These are phyloP conservation scores for Xylota sylvarum DNA, from an alignment of 2,888 invertebrate species.

Conservation along the genomic window DNA sequence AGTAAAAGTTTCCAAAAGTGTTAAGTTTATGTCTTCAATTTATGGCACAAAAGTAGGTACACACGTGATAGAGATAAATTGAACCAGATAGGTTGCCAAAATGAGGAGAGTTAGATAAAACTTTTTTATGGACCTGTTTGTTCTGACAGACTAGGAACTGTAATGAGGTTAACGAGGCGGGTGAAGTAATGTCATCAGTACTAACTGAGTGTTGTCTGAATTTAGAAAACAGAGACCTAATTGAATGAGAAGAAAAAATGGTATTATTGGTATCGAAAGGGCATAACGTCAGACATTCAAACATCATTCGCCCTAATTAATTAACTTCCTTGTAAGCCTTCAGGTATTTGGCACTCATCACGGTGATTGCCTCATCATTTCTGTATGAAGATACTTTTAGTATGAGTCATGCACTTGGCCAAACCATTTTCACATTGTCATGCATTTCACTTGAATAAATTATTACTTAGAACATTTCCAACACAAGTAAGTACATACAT, in stretches of 20 bases:
- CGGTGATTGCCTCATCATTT: too few species aligned
- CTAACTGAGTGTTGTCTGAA: too few species aligned
- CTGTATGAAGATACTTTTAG: not conserved
- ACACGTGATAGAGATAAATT: constrained; percentile 8
- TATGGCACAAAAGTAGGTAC: constrained; percentile 2
- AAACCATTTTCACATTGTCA: not conserved
- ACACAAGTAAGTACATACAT: not conserved
- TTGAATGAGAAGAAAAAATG: too few species aligned
- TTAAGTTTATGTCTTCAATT: constrained; percentile 4
- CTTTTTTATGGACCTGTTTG: not conserved
- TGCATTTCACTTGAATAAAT: not conserved
- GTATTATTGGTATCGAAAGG: too few species aligned
- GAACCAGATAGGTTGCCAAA: constrained; percentile 1
- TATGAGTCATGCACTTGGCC: not conserved
- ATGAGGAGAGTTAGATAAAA: not conserved
- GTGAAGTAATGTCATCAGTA: not conserved
- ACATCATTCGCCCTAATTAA: too few species aligned
- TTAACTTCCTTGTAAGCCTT: too few species aligned
- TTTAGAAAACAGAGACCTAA: too few species aligned
- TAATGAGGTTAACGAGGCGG: not conserved
- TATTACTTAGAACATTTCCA: not conserved
- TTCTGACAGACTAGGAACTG: not conserved
- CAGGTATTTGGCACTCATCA: too few species aligned
- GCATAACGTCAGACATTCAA: too few species aligned
- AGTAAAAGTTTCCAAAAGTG: constrained; percentile 50